Percentiles rank a stretch among this genome's conserved stretches.
phyloP scores from a whole-genome alignment of 1,140 invertebrate species.

The Andrena cerasifolii region DNA sequence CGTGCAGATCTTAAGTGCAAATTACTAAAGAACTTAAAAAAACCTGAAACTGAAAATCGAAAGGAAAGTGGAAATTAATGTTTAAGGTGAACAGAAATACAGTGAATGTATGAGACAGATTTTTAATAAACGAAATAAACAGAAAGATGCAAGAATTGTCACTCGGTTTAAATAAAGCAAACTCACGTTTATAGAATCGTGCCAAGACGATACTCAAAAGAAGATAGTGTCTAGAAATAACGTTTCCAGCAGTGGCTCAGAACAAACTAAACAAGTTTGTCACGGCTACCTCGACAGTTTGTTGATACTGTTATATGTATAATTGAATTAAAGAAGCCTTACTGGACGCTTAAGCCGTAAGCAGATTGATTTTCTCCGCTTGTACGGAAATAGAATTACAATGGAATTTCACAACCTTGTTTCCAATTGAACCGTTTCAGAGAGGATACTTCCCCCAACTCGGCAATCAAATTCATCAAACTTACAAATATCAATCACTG shows the following conservation, averaged over 20 bases:
- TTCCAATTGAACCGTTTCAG: not conserved
- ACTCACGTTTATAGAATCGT: slow-evolving; percentile 49
- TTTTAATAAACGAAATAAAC: not conserved
- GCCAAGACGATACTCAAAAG: slow-evolving; percentile 12
- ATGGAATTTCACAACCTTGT: slow-evolving; percentile 23
- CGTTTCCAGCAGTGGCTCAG: slow-evolving; percentile 51
- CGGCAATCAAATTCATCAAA: not conserved
- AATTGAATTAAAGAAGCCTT: slow-evolving; percentile 80
- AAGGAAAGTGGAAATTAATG: slow-evolving; percentile 46
- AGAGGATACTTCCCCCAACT: not conserved
- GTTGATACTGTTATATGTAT: slow-evolving; percentile 77
- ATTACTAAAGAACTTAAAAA: slow-evolving; percentile 67
- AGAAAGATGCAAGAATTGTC: not conserved
- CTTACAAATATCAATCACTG: not conserved
- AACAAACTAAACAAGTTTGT: slow-evolving; percentile 71
- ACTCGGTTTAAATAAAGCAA: slow-evolving; percentile 8
- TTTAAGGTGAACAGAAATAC: not conserved
- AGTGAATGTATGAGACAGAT: not conserved
- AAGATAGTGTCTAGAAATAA: slow-evolving; percentile 8
- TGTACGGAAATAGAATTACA: slow-evolving; percentile 68
- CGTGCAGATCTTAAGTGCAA: slow-evolving; percentile 38
- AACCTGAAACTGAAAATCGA: slow-evolving; percentile 65
- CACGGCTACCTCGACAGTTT: slow-evolving; percentile 70
- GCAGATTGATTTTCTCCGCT: slow-evolving; percentile 72
- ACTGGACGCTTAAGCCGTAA: slow-evolving; percentile 69